These are phyloP conservation scores for Bradypus variegatus DNA, from an alignment of 2,797 vertebrate species.

Conservation along the genomic window DNA sequence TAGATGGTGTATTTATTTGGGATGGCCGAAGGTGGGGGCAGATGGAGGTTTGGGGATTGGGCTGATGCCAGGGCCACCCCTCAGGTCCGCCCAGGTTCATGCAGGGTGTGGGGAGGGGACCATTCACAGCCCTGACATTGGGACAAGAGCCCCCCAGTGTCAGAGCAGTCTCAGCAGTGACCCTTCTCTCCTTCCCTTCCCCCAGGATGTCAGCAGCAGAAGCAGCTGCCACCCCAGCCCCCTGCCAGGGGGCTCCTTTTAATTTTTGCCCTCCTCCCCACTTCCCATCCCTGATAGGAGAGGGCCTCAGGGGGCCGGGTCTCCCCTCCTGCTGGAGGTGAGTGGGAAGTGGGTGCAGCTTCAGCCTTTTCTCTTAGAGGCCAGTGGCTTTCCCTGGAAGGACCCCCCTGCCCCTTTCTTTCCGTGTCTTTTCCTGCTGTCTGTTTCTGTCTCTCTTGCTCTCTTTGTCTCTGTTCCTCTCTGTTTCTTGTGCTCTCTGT, in stretches of 20 bases:
- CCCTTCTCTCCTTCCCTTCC: background rate
- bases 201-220: background rate
- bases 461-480: background rate
- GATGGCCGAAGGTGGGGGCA: background rate
- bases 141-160: background rate
- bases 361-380: background rate
- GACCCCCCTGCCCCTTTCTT: background rate
- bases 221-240: background rate
- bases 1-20: background rate
- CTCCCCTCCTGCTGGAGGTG: background rate
- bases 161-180: background rate
- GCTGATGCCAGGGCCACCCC: background rate
- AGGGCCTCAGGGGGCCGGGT: background rate
- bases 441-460: background rate
- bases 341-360: background rate
- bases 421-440: background rate
- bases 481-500: background rate
- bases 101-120: background rate
- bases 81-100: background rate
- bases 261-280: background rate
- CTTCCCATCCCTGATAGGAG: background rate
- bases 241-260: background rate
- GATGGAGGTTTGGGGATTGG: background rate
- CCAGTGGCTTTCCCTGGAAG: background rate
- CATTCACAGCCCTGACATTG: background rate